These are phyloP conservation scores for Stegana nigrithorax DNA, from an alignment of 2,888 invertebrate genomes.

Conservation along the genomic window DNA sequence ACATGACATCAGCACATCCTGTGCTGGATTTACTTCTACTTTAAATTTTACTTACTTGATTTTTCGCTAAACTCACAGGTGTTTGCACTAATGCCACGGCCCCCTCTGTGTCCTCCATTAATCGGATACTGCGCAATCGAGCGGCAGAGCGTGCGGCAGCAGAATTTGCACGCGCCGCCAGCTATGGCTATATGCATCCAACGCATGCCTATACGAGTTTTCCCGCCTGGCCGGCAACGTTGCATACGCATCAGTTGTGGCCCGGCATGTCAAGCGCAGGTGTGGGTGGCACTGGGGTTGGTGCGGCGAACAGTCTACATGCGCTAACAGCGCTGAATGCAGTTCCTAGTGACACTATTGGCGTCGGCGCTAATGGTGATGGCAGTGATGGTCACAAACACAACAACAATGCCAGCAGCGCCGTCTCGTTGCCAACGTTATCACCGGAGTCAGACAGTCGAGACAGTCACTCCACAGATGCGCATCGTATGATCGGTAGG, in stretches of 20 bases:
- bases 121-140: slow-evolving; percentile 93
- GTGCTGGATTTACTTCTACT: neutral
- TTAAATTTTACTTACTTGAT: neutral
- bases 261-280: slow-evolving; percentile 59
- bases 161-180: slow-evolving; percentile 92
- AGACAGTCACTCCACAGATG: slow-evolving; percentile 67
- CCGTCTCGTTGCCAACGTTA: slow-evolving; percentile 71
- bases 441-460: slow-evolving; percentile 71
- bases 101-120: slow-evolving; percentile 96
- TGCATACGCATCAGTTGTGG: slow-evolving; percentile 71
- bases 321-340: neutral
- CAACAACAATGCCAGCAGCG: slow-evolving; percentile 60
- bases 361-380: slow-evolving; percentile 34
- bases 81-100: slow-evolving; percentile 96
- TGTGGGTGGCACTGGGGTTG: neutral
- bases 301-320: neutral
- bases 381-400: slow-evolving; percentile 44
- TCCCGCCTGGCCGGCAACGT: slow-evolving; percentile 71
- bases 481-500: slow-evolving; percentile 66
- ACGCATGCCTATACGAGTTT: slow-evolving; percentile 73
- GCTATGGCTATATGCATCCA: slow-evolving; percentile 86
- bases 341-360: slow-evolving; percentile 22
- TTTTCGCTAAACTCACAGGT: slow-evolving; percentile 72
- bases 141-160: slow-evolving; percentile 97
- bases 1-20: slow-evolving; percentile 39